phyloP scores from a whole-genome alignment of 1,140 invertebrate genomes.

The Andrena cerasifolii region DNA sequence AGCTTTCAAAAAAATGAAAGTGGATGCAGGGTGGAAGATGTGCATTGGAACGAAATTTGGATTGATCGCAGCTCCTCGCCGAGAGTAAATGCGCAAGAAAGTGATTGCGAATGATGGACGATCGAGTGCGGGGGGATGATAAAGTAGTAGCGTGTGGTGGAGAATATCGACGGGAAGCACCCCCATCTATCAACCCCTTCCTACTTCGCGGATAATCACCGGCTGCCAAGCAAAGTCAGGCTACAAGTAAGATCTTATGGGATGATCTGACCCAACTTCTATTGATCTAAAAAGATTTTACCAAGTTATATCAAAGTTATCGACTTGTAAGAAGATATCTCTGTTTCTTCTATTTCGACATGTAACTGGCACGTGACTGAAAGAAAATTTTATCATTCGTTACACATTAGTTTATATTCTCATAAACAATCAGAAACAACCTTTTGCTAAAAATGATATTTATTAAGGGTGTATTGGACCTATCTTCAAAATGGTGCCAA shows the following conservation, averaged over 20 bases:
- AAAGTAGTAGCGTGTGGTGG: constrained; percentile 70
- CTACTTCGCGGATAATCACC: constrained; percentile 71
- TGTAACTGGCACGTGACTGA: background rate
- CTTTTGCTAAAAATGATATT: too few species aligned
- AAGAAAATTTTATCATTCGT: too few species aligned
- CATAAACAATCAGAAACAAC: too few species aligned
- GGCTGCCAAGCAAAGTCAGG: constrained; percentile 63
- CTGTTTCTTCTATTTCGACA: background rate
- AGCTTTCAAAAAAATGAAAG: constrained; percentile 33
- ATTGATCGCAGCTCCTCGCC: constrained; percentile 61
- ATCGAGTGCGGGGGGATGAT: constrained; percentile 72
- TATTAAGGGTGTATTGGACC: too few species aligned
- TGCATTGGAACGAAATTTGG: constrained; percentile 57
- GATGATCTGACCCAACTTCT: constrained; percentile 54
- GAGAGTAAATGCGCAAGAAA: constrained; percentile 72
- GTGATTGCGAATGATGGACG: constrained; percentile 79
- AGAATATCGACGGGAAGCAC: constrained; percentile 74
- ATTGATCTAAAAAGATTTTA: constrained; percentile 46
- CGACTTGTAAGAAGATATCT: background rate
- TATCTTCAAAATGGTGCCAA: too few species aligned
- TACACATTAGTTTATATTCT: too few species aligned
- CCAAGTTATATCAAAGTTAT: background rate
- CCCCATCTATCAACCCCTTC: constrained; percentile 72
- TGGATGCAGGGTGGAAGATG: constrained; percentile 31
- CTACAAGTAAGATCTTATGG: constrained; percentile 68